Evolutionary conservation across 2,888 invertebrate species (phyloP).

Genomic region (Ornithoptera priamus): DNA sequence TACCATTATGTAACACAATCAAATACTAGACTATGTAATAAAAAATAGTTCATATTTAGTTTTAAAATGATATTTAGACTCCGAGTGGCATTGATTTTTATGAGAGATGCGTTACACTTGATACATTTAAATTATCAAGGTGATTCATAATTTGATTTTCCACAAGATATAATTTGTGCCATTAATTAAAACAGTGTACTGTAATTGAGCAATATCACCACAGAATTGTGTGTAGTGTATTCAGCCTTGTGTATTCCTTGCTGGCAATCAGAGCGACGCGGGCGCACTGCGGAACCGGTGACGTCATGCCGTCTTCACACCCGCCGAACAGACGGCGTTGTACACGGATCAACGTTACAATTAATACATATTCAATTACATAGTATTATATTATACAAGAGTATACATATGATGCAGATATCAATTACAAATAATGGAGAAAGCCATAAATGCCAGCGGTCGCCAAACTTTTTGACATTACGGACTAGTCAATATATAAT

Average conservation of each 20-base stretch:
- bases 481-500: too few species aligned
- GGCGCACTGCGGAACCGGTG: constrained; percentile 65
- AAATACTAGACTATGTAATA: too few species aligned
- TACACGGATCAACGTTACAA: neutral
- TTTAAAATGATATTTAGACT: too few species aligned
- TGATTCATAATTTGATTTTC: neutral
- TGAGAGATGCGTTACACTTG: neutral
- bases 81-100: neutral
- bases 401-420: neutral
- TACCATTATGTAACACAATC: too few species aligned
- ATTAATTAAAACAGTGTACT: neutral
- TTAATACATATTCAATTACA: neutral
- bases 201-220: constrained; percentile 10
- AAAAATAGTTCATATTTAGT: too few species aligned
- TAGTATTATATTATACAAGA: neutral
- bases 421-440: neutral
- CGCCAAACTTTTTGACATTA: too few species aligned
- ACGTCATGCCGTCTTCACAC: constrained; percentile 72
- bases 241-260: constrained; percentile 47
- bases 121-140: neutral
- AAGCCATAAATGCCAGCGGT: too few species aligned
- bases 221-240: constrained; percentile 15
- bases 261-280: constrained; percentile 68
- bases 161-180: neutral
- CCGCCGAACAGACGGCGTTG: constrained; percentile 22